Evolutionary conservation across 2,797 vertebrate species (phyloP), one percentile per base, ranked within the genome.

Genomic region (Sebastes jordani): DNA sequence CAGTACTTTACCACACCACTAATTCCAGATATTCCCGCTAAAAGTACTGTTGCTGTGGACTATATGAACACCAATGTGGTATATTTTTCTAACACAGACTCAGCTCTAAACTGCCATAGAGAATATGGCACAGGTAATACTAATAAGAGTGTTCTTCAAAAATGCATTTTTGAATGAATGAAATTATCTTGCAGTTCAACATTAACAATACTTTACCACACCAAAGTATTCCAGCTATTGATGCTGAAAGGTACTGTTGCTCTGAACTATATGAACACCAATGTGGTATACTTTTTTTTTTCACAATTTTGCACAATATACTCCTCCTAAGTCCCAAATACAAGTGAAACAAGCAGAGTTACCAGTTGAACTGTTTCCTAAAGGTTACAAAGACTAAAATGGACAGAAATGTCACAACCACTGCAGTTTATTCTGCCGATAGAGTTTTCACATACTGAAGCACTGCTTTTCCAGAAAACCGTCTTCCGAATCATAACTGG

Each of bases 201-300:
- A 88, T 72, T 86, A 91, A 88, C 88, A 86, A 89, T 86, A 89
- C 77, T 78, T 83, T 52, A 88, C 86, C 89, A 91, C 86, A 91
- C 73, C 60, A 86, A 85, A 73, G 34, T 63, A 58, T 85, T 88
- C 78, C 90, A 87, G 90, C 86, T 82, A 68, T 83, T 86, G 82
- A 83, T 76, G 90, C 86, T 87, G 88, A 90, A 90, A 82, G 69
- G 59, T 87, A 88, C 81, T 80, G 86, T 77, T 91, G 82, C 87
- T 90, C 80, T 82, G 80, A 87, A 85, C 89, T 91, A 88, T 91
- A 90, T 84, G 88, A 93, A 94, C 92, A 95, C 92, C 92, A 92
- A 93, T 90, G 90, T 94, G 90, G 90, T 91, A 90, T 93, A 92
- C 84, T 20, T 80, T 78, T 74, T 84, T 65, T 65, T 86, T 76